A percentile compares a stretch with the other conserved stretches of the same genome.
These are phyloP conservation scores for Clostera curtula DNA, from an alignment of 2,888 invertebrate genomes.

Conservation along the genomic window DNA sequence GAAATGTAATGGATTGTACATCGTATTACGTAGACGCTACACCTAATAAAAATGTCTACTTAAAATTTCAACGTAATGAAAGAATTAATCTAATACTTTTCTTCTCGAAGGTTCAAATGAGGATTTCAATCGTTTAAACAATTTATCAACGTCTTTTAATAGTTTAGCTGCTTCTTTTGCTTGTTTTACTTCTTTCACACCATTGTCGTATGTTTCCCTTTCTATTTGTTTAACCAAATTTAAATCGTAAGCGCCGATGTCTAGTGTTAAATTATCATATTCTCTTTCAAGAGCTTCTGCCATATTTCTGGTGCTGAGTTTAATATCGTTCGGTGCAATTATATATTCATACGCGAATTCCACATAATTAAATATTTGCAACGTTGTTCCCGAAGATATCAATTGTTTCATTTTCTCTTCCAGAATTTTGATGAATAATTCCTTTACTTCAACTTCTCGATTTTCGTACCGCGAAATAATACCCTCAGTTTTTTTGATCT, in stretches of 20 bases:
- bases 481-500: constrained; percentile 49
- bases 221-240: constrained; percentile 51
- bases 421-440: constrained; percentile 50
- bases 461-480: constrained; percentile 40
- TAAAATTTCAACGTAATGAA: neutral
- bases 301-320: constrained; percentile 75
- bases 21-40: too few relatives aligned
- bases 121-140: constrained; percentile 50
- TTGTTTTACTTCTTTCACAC: constrained; percentile 40
- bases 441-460: constrained; percentile 51
- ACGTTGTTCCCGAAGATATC: constrained; percentile 73
- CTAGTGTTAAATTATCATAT: constrained; percentile 54
- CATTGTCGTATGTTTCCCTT: constrained; percentile 50
- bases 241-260: constrained; percentile 54
- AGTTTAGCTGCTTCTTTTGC: constrained; percentile 52
- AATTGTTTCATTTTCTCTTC: constrained; percentile 65
- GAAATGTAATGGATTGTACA: too few relatives aligned
- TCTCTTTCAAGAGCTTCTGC: constrained; percentile 74
- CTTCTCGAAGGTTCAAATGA: constrained; percentile 48
- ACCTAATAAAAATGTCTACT: neutral
- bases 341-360: constrained; percentile 79
- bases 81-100: constrained; percentile 16
- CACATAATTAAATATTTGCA: constrained; percentile 77
- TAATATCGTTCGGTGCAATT: constrained; percentile 76
- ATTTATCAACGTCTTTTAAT: constrained; percentile 56